Conservation (phyloP, 2,888 invertebrate genomes). For the Phalera bucephala region DNA sequence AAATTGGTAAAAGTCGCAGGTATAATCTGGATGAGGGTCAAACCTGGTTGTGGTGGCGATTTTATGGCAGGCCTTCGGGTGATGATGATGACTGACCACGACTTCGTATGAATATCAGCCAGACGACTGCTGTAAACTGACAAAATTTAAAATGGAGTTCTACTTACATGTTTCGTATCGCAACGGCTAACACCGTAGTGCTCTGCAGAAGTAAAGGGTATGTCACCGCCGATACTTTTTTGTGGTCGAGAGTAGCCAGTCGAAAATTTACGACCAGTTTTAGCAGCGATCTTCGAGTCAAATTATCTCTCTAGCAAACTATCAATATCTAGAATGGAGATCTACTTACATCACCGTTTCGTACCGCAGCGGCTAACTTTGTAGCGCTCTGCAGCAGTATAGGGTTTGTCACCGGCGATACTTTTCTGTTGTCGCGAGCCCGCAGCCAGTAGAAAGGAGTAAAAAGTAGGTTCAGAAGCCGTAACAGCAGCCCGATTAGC, state of each 20-base stretch:
- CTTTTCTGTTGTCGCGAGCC: constrained; percentile 36
- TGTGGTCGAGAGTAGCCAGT: constrained; percentile 54
- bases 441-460: constrained; percentile 65
- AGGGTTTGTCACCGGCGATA: constrained; percentile 65
- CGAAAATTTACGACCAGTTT: constrained; percentile 63
- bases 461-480: constrained; percentile 58
- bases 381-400: constrained; percentile 82
- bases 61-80: too few species aligned
- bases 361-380: constrained; percentile 83
- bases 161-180: constrained; percentile 84
- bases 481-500: constrained; percentile 62
- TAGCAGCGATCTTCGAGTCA: constrained; percentile 61
- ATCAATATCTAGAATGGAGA: too few species aligned
- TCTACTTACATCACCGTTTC: constrained; percentile 78
- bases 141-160: too few species aligned
- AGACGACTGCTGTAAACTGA: too few species aligned
- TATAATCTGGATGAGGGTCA: too few species aligned
- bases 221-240: constrained; percentile 54
- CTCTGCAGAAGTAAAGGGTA: constrained; percentile 81
- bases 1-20: too few species aligned
- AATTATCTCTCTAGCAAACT: too few species aligned
- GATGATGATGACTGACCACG: too few species aligned
- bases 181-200: constrained; percentile 82
- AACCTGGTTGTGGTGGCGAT: too few species aligned
- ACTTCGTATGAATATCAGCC: too few species aligned